Percentiles rank a stretch among this genome's conserved stretches.
phyloP scores from a whole-genome alignment of 23 tunicate species.

The Pegea sp. region DNA sequence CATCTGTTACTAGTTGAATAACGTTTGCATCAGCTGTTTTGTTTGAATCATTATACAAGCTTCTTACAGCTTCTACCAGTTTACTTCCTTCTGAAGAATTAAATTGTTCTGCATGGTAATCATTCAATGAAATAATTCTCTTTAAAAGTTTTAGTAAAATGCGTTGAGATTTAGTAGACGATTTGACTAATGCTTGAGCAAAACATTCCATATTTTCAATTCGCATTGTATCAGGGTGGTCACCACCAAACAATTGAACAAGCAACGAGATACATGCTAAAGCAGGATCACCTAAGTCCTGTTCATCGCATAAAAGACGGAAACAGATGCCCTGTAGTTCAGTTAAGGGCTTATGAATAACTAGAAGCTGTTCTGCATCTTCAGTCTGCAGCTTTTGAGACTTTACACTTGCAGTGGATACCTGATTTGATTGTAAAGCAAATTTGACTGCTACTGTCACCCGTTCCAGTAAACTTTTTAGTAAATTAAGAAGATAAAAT shows the following conservation, averaged over 20 bases:
- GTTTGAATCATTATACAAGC: constrained; percentile 6
- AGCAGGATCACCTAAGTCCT: constrained; percentile 54
- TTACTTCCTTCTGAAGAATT: constrained; percentile 1
- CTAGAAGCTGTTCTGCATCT: constrained; percentile 55
- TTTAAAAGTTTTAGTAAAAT: constrained; percentile 55
- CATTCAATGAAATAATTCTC: constrained; percentile 48
- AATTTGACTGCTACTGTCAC: constrained; percentile 62
- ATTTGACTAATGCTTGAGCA: constrained; percentile 23
- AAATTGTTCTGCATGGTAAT: constrained; percentile 33
- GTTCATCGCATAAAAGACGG: constrained; percentile 55
- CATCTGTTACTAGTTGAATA: no score
- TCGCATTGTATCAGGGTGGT: constrained; percentile 72
- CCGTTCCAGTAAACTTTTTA: constrained; percentile 42
- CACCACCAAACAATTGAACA: constrained; percentile 86
- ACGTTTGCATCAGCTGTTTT: constrained; percentile 10
- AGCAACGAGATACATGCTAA: constrained; percentile 61
- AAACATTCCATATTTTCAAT: constrained; percentile 57
- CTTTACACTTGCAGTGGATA: not conserved
- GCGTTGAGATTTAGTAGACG: constrained; percentile 40
- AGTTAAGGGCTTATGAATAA: constrained; percentile 77
- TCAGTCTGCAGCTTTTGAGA: constrained; percentile 11
- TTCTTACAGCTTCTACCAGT: constrained; percentile 5
- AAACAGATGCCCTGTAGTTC: constrained; percentile 62
- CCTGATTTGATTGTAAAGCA: constrained; percentile 25
- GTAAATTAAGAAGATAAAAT: constrained; percentile 15